Evolutionary conservation across 2,797 vertebrate genomes (phyloP).

Genomic region (Nasua narica): DNA sequence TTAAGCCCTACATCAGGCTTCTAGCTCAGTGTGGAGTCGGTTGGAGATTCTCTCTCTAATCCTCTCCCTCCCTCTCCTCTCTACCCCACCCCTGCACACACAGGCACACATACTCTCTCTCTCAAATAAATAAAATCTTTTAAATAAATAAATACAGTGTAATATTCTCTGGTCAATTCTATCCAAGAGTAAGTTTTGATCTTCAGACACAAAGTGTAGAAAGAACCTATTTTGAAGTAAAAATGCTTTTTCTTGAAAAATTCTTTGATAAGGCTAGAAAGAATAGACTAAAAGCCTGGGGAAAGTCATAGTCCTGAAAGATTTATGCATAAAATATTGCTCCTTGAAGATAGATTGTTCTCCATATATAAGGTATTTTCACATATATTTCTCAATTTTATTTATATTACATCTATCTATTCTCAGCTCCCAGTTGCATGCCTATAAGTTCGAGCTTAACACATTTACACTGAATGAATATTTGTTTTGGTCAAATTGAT

Average conservation of each 20-base stretch:
- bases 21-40: background rate
- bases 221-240: background rate
- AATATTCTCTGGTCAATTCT: background rate
- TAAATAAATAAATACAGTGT: background rate
- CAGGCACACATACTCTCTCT: background rate
- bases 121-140: background rate
- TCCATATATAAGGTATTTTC: background rate
- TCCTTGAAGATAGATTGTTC: background rate
- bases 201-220: background rate
- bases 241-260: conserved; percentile 26
- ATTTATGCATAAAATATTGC: background rate
- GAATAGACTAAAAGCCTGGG: background rate
- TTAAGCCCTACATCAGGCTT: fast-evolving
- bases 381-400: background rate
- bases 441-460: background rate
- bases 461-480: background rate
- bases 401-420: background rate
- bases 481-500: background rate
- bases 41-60: background rate
- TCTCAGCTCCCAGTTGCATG: background rate
- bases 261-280: background rate
- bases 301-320: background rate
- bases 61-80: background rate
- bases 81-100: background rate
- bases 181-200: background rate